Percentiles rank a stretch among this genome's conserved stretches.
phyloP scores from a whole-genome alignment of 2,797 vertebrate genomes.

The Odontamblyopus rebecca region DNA sequence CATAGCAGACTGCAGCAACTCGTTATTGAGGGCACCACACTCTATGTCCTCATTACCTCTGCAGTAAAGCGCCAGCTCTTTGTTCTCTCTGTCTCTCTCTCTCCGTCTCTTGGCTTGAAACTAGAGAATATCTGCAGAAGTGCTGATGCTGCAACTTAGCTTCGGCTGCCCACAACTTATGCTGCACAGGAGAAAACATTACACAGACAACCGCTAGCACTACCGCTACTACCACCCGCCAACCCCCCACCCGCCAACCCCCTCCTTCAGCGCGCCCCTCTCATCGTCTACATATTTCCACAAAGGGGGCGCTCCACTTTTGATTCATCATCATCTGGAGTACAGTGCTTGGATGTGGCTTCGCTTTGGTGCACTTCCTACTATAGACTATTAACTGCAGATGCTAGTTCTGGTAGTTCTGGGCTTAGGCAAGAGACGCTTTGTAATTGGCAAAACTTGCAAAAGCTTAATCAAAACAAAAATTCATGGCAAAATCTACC shows the following conservation, averaged over 20 bases:
- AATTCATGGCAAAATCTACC: not conserved
- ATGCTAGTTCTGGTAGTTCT: slow-evolving; percentile 3
- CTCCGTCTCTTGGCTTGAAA: slow-evolving; percentile 73
- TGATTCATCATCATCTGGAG: slow-evolving; percentile 55
- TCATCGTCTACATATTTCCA: slow-evolving; percentile 66
- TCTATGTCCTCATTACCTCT: slow-evolving; percentile 76
- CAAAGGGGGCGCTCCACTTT: slow-evolving; percentile 57
- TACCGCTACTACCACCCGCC: slow-evolving; percentile 3
- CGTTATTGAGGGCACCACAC: slow-evolving; percentile 70
- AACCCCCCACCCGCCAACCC: slow-evolving; percentile 34
- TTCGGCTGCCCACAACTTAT: slow-evolving; percentile 75
- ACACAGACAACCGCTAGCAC: slow-evolving; percentile 58
- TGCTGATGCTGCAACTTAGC: slow-evolving; percentile 78
- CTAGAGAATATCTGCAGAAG: slow-evolving; percentile 75
- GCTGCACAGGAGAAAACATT: slow-evolving; percentile 72
- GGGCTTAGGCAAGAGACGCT: not conserved
- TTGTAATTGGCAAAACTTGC: not conserved
- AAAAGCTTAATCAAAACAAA: not conserved
- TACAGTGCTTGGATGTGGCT: slow-evolving; percentile 27
- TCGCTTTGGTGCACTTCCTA: slow-evolving; percentile 20
- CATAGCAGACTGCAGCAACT: slow-evolving; percentile 65
- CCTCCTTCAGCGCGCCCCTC: slow-evolving; percentile 48
- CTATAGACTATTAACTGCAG: slow-evolving; percentile 4
- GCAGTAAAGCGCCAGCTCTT: slow-evolving; percentile 71
- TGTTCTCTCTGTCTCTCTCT: slow-evolving; percentile 55